Base-by-base conservation (phyloP, 2,797 vertebrate genomes). In the Calcarius lapponicus region DNA sequence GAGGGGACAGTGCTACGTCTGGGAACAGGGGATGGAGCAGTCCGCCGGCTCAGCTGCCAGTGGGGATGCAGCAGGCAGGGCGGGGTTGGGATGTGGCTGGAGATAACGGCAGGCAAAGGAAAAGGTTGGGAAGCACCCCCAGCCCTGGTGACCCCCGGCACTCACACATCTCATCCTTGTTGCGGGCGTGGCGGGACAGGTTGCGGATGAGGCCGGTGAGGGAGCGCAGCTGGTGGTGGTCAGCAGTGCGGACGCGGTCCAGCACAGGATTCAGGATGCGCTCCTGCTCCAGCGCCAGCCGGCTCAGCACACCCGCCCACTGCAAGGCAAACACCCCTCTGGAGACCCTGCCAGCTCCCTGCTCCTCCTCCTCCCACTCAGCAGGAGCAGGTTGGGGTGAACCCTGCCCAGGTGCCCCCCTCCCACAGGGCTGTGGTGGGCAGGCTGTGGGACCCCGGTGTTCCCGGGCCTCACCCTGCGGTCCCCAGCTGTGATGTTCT, bases 401-500 rank as follows among this genome's bases (percentile, higher is more conserved):
- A 1, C 7, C 64, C 47, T 2, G 51, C 69, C 60, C 42, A 7
- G 40, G 42, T 25, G 25, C 31, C 24, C 56, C 47, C 7, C 3
- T 17, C 20, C 69, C 42, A 24, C 60, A 20, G 0, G 2, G 83
- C 76, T 0, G 12, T 6, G 70, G 7, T 2, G 32, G 32, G 29
- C 54, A 6, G 17, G 17, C 0, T 0, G 18, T 3, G 40, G 36
- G 32, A 40, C 8, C 6, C 0, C 15, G 1, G 34, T 3, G 22
- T 2, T 3, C 12, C 28, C 1, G 0, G 0, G 22, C 18, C 98
- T 96, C 91, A 99, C 99, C 98, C 98, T 98, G 91, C 96, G 98
- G 80, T 99, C 99, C 80, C 99, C 99, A 0, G 99, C 98, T 0
- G 99, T 99, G 97, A 99, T 98, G 97, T 99, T 99, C 98, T 99